Percentiles rank a stretch among this genome's conserved stretches.
These are phyloP conservation scores for Calyptomena viridis DNA, from an alignment of 2,113 vertebrate genomes.

Conservation along the genomic window DNA sequence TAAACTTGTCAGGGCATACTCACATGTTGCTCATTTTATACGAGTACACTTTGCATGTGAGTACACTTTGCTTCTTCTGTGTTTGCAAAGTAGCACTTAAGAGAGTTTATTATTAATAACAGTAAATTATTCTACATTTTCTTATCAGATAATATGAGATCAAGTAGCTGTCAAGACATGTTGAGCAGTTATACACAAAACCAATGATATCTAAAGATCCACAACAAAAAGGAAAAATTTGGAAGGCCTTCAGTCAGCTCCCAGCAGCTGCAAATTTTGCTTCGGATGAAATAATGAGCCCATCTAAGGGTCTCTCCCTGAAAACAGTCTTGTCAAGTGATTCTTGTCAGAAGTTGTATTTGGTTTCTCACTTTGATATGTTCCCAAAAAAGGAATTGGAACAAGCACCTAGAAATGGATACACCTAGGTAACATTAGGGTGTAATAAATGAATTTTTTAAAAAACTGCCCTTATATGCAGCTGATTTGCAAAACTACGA, in stretches of 20 bases:
- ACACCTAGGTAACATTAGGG: background rate
- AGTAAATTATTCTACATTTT: conserved; percentile 53
- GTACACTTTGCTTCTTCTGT: background rate
- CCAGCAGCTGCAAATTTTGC: conserved; percentile 32
- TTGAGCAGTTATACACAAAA: conserved; percentile 17
- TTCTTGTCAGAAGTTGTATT: conserved; percentile 11
- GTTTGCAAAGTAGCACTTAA: conserved; percentile 25
- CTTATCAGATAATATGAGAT: conserved; percentile 41
- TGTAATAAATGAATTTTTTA: background rate
- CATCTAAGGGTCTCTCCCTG: background rate
- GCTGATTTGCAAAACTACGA: background rate
- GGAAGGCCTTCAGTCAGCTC: conserved; percentile 44
- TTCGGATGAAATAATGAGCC: conserved; percentile 3
- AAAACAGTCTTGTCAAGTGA: background rate
- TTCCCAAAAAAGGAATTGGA: background rate
- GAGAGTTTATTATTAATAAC: conserved; percentile 48
- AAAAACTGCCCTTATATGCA: background rate
- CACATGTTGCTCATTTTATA: background rate
- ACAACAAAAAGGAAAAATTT: conserved; percentile 50
- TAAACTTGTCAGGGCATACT: conserved; percentile 38
- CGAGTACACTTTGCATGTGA: background rate
- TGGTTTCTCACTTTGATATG: background rate
- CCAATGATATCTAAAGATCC: conserved; percentile 27
- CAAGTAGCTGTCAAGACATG: conserved; percentile 46
- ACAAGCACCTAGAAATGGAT: background rate